phyloP scores from a whole-genome alignment of 2,113 vertebrate species.

The Notothenia coriiceps region DNA sequence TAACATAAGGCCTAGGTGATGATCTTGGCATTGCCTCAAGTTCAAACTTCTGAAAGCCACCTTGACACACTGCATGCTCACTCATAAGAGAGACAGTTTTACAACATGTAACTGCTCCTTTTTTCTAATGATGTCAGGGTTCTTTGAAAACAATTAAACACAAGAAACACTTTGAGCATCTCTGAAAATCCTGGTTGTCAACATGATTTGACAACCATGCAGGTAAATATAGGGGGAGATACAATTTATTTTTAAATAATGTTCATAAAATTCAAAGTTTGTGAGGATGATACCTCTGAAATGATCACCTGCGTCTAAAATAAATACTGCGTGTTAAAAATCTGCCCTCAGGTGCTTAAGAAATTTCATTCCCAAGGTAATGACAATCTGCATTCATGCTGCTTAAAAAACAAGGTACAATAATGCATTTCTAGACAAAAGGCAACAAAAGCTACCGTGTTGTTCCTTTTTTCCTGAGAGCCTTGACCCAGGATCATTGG shows the following conservation, averaged over 20 bases:
- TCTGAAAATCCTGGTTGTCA: background rate
- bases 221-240: constrained; percentile 11
- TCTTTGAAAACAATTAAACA: no score
- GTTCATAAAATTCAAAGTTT: background rate
- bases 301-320: constrained; percentile 5
- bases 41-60: constrained; percentile 5
- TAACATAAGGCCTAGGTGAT: constrained; percentile 44
- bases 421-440: constrained; percentile 34
- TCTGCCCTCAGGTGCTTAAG: background rate
- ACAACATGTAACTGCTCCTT: no score
- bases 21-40: constrained; percentile 26
- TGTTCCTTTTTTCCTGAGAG: constrained; percentile 53
- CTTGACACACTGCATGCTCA: background rate
- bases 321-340: background rate
- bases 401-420: constrained; percentile 10
- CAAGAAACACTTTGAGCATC: background rate
- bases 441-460: constrained; percentile 54
- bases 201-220: background rate
- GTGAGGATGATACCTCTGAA: background rate
- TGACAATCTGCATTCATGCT: background rate
- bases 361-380: background rate
- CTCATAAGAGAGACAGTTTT: background rate
- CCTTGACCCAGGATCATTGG: constrained; percentile 36
- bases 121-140: no score
- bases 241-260: background rate